Percentiles rank a stretch among this genome's conserved stretches.
phyloP scores from a whole-genome alignment of 2,113 vertebrate genomes.

The Oryctolagus cuniculus region DNA sequence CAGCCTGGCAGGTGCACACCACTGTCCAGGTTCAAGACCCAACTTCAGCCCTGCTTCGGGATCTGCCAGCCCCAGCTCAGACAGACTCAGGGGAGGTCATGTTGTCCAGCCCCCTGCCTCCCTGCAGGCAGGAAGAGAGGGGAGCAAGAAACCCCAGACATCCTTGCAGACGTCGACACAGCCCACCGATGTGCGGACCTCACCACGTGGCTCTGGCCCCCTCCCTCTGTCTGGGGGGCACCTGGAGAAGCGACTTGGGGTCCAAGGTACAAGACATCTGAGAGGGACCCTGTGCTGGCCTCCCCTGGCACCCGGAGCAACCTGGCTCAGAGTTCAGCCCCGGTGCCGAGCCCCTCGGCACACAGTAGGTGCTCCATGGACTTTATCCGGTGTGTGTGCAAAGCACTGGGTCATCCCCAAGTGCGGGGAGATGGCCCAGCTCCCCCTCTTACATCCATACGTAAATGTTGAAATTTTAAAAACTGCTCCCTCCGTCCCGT shows the following conservation, averaged over 20 bases:
- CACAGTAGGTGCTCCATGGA: background rate
- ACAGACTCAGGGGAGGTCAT: accelerated
- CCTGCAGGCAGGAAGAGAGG: too few species aligned
- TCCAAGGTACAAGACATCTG: background rate
- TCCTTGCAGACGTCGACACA: background rate
- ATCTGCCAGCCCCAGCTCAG: background rate
- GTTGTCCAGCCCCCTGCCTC: background rate
- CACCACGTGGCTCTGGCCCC: accelerated
- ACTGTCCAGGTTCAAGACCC: background rate
- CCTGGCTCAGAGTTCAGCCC: background rate
- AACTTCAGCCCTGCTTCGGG: too few species aligned
- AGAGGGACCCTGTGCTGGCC: accelerated
- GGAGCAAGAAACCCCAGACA: too few species aligned
- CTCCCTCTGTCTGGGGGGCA: background rate
- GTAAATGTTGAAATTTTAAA: background rate
- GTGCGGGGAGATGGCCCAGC: too few species aligned
- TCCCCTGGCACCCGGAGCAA: background rate
- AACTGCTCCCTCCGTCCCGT: slow-evolving; percentile 69
- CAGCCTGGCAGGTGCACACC: too few species aligned
- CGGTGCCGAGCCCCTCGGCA: background rate
- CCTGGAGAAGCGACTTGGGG: background rate
- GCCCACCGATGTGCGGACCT: accelerated
- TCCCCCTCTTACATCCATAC: background rate
- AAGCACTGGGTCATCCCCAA: background rate
- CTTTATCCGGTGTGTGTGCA: accelerated